phyloP scores from a whole-genome alignment of 2,797 vertebrate species.

The Myotis daubentonii region DNA sequence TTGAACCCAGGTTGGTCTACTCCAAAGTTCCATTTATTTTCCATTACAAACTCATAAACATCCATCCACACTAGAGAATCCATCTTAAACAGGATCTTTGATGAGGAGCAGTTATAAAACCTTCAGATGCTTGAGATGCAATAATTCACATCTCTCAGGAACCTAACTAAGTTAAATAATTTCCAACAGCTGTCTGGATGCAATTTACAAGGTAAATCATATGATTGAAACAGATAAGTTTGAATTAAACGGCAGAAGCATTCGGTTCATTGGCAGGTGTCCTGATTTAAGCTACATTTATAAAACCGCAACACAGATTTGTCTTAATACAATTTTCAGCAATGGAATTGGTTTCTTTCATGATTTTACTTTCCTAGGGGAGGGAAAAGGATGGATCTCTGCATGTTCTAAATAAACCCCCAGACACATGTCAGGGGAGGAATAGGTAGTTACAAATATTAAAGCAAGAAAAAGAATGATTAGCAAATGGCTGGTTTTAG shows the following conservation, averaged over 20 bases:
- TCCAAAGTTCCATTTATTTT: background rate
- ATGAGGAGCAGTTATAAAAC: background rate
- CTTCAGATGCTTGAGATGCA: background rate
- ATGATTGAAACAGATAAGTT: constrained; percentile 14
- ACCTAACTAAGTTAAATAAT: constrained; percentile 20
- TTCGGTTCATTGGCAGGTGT: background rate
- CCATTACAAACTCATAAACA: background rate
- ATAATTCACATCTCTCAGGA: background rate
- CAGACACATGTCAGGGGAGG: background rate
- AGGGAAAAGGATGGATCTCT: background rate
- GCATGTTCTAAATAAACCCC: background rate
- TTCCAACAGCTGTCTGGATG: constrained; percentile 27
- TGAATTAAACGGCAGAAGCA: constrained; percentile 23
- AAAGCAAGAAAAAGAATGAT: background rate
- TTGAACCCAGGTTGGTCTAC: background rate
- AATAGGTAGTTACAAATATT: background rate
- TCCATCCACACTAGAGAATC: background rate
- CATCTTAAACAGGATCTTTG: background rate
- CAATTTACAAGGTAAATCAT: constrained; percentile 51
- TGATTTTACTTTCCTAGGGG: background rate
- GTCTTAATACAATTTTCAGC: background rate
- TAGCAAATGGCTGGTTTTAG: background rate
- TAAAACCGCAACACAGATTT: background rate
- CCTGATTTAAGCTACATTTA: constrained; percentile 42
- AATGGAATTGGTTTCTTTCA: background rate